Percentiles rank a stretch among this genome's conserved stretches.
phyloP scores from a whole-genome alignment of 2,113 vertebrate genomes.

The Electrona antarctica region DNA sequence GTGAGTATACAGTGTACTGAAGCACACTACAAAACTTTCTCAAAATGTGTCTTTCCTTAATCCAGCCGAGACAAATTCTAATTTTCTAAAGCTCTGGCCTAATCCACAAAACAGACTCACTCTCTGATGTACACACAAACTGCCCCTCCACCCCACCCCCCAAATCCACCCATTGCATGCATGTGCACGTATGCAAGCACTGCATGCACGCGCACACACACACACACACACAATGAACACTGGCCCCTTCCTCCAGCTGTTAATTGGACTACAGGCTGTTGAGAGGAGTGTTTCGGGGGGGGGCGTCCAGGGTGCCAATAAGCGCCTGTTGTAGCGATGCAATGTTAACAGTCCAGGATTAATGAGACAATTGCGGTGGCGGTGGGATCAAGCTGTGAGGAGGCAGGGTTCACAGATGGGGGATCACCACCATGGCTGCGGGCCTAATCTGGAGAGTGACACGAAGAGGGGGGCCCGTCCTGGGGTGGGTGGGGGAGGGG shows the following conservation, averaged over 20 bases:
- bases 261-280: constrained; percentile 62
- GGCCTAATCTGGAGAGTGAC: constrained; percentile 22
- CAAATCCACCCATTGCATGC: no score
- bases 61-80: neutral
- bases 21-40: no score
- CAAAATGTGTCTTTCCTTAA: no score
- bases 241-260: neutral
- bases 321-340: constrained; percentile 44
- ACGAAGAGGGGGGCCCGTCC: no score
- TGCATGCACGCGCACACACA: constrained; percentile 5
- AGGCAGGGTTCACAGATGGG: constrained; percentile 66
- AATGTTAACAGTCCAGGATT: constrained; percentile 67
- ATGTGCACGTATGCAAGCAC: no score
- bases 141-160: no score
- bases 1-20: no score
- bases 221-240: constrained; percentile 8
- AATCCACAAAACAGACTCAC: constrained; percentile 37
- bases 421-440: constrained; percentile 44
- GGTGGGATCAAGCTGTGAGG: constrained; percentile 61
- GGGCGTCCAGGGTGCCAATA: constrained; percentile 25
- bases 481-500: no score
- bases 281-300: constrained; percentile 45
- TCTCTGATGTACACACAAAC: no score
- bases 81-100: constrained; percentile 29
- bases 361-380: constrained; percentile 62